Evolutionary conservation across 2,888 invertebrate genomes (phyloP), one percentile per base, ranked within the genome.

Genomic region (Caenorhabditis sp.): DNA sequence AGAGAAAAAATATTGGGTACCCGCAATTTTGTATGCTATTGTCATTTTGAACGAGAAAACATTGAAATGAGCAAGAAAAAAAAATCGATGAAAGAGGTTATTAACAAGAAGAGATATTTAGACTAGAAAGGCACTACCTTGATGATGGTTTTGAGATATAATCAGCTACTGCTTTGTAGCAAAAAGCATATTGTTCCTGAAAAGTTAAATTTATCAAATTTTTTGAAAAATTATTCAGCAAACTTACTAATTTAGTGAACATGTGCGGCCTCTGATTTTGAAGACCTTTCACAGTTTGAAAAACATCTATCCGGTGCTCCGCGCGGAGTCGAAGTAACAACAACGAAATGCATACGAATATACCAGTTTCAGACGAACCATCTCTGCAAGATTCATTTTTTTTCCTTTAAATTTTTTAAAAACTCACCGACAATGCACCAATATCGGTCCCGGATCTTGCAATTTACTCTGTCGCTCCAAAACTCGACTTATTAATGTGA

Each of bases 371-470:
- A 0, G 80, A 73, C 1, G 85, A 85, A 1, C 87, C 87, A 63
- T 87, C 78, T 62, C 84, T 83, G 68, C 25, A 83, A 72, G 54
- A 66, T n/a, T 25, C 20, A 59, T 10, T 26, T 20, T 26, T 50
- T 61, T 52, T 25, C 3, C 17, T 26, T 25, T 10, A 23, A 43
- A 63, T 8, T 20, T 23, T 5, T n/a, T 31, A 23, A 63, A 59
- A 36, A 31, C 31, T 25, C 84, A 92, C 92, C 92, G 92, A 92
- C 94, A 94, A 89, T 95, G 95, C 72, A 95, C 93, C 58, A 93
- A 92, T 87, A 95, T 92, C 53, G 94, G 93, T 43, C 92, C 92
- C 77, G 94, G 94, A 88, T 94, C 80, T 4, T 71, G 21, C 27
- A 79, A 59, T 53, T 74, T 70, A 53, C 78, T 79, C 70, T 88